phyloP scores from a whole-genome alignment of 2,113 vertebrate genomes.

The Cettia cetti region DNA sequence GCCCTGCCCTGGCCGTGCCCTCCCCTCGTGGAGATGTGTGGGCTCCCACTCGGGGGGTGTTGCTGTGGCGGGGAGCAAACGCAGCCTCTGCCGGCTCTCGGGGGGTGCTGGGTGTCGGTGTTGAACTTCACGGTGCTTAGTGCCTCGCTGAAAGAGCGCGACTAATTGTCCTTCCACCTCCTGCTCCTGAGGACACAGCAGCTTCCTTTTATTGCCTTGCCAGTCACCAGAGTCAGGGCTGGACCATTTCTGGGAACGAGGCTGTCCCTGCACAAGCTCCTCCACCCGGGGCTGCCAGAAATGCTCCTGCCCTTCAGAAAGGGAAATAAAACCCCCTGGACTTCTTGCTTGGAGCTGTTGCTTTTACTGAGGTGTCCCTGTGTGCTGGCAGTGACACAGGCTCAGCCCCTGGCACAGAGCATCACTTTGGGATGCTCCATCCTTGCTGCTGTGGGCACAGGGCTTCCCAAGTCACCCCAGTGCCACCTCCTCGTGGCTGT shows the following conservation, averaged over 20 bases:
- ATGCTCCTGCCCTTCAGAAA: not conserved
- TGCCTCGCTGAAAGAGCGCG: not conserved
- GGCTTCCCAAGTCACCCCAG: too few relatives aligned
- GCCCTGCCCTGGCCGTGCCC: too few relatives aligned
- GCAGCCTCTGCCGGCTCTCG: not conserved
- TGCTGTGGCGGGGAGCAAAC: rapidly evolving
- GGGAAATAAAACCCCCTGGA: rapidly evolving
- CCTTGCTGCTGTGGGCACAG: not conserved
- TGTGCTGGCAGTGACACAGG: not conserved
- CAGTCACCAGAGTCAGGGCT: not conserved
- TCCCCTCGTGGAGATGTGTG: rapidly evolving
- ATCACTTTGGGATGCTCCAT: not conserved
- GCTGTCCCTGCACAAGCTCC: rapidly evolving
- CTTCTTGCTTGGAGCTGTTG: not conserved
- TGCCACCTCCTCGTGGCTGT: rapidly evolving
- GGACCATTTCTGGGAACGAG: not conserved
- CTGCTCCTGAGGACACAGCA: not conserved
- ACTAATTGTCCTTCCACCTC: not conserved
- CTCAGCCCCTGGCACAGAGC: rapidly evolving
- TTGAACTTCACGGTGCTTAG: not conserved
- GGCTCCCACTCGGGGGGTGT: rapidly evolving
- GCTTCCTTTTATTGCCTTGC: not conserved
- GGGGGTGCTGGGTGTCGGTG: not conserved
- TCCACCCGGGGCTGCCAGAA: not conserved
- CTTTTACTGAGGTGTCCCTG: rapidly evolving